Percentiles rank a stretch among this genome's conserved stretches.
Evolutionary conservation across 1,140 invertebrate genomes (phyloP).

Genomic region (Drosophila watanabei): DNA sequence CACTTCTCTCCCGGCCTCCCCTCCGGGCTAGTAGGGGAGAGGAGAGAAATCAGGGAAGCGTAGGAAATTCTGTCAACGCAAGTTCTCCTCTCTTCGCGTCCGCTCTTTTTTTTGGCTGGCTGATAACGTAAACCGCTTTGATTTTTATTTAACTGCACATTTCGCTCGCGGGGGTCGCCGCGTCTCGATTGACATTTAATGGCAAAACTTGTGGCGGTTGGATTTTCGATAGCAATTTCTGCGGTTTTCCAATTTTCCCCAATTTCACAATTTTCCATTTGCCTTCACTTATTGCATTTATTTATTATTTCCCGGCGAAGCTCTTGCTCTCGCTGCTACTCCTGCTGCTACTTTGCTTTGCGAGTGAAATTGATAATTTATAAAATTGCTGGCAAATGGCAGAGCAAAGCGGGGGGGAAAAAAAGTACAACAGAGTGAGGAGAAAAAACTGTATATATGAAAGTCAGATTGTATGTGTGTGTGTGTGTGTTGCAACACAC

Average conservation of each 20-base stretch:
- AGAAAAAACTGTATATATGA: neutral
- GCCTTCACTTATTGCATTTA: conserved; percentile 57
- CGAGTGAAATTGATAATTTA: conserved; percentile 80
- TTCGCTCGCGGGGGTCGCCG: conserved; percentile 35
- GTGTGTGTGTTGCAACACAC: conserved; percentile 4
- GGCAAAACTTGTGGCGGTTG: conserved; percentile 70
- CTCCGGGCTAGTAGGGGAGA: neutral
- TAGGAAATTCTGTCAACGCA: conserved; percentile 63
- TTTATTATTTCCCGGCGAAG: conserved; percentile 47
- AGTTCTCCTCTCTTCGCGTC: conserved; percentile 42
- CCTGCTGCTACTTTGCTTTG: conserved; percentile 29
- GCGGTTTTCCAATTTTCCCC: conserved; percentile 70
- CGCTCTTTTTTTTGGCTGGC: conserved; percentile 22
- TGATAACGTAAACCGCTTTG: conserved; percentile 81
- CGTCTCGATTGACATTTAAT: conserved; percentile 68
- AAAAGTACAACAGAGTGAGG: neutral
- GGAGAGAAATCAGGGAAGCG: neutral
- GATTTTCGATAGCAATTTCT: conserved; percentile 72
- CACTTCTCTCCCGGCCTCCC: neutral
- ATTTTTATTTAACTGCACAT: conserved; percentile 84
- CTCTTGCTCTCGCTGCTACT: conserved; percentile 11
- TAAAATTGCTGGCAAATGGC: conserved; percentile 74
- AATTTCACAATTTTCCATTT: conserved; percentile 71
- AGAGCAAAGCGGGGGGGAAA: conserved; percentile 16
- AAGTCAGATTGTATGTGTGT: neutral